Evolutionary conservation across 2,797 vertebrate genomes (phyloP).

Genomic region (Nothura maculosa): DNA sequence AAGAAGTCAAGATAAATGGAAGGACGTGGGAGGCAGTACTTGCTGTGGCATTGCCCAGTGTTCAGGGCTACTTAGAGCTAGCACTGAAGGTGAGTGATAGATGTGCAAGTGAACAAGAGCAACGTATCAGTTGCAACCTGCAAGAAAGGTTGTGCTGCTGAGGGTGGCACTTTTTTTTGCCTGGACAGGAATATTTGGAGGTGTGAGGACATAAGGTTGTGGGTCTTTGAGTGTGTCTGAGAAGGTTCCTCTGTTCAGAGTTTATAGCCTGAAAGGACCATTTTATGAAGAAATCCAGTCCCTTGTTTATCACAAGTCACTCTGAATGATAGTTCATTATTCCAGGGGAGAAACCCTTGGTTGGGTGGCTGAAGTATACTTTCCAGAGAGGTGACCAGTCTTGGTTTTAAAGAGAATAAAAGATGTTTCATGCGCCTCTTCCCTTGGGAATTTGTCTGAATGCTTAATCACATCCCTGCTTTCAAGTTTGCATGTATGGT

Average conservation of each 20-base stretch:
- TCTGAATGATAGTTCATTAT: not conserved
- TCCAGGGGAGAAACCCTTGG: not conserved
- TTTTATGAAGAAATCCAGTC: not conserved
- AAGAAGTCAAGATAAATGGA: not conserved
- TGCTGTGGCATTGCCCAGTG: not conserved
- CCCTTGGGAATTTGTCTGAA: not conserved
- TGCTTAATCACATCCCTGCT: not conserved
- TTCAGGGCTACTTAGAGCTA: not conserved
- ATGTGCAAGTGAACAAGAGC: not conserved
- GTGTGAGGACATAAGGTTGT: not conserved
- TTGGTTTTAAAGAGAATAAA: not conserved
- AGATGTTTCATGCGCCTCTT: not conserved
- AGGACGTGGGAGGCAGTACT: not conserved
- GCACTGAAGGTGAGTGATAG: not conserved
- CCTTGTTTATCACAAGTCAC: not conserved
- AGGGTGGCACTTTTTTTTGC: not conserved
- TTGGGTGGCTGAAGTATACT: not conserved
- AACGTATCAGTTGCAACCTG: not conserved
- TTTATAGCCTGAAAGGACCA: not conserved
- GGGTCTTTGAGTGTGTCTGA: not conserved
- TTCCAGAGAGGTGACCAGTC: not conserved
- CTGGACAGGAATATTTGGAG: not conserved
- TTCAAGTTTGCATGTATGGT: not conserved
- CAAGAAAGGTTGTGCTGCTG: not conserved
- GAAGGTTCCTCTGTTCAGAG: not conserved